Evolutionary conservation across 2,888 invertebrate species (phyloP).

Genomic region (Drymonia ruficornis): DNA sequence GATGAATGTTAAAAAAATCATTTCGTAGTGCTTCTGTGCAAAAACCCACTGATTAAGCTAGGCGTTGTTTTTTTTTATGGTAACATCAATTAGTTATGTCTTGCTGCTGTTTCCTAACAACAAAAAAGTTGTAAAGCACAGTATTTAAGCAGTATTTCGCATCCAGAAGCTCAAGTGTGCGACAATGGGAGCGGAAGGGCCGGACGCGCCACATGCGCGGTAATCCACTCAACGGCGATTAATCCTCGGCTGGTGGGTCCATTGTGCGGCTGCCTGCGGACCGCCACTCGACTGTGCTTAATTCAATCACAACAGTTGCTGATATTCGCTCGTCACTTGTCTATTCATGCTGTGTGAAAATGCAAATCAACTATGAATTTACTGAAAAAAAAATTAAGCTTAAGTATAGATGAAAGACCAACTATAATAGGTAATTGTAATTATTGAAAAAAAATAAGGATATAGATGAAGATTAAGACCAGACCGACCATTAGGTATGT

Average conservation of each 20-base stretch:
- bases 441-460: too few species aligned
- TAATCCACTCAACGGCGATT: conserved; percentile 72
- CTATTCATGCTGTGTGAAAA: conserved; percentile 11
- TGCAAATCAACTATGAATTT: too few species aligned
- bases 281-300: conserved; percentile 48
- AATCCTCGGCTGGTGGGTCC: conserved; percentile 56
- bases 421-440: too few species aligned
- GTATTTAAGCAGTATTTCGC: background rate
- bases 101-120: background rate
- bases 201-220: conserved; percentile 56
- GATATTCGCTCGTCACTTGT: conserved; percentile 24
- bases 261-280: conserved; percentile 34
- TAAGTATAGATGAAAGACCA: too few species aligned
- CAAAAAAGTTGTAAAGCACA: background rate
- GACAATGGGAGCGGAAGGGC: conserved; percentile 37
- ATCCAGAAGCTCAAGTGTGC: conserved; percentile 27
- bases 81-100: too few species aligned
- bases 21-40: too few species aligned
- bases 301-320: conserved; percentile 66
- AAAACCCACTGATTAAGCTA: too few species aligned
- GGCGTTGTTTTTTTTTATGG: too few species aligned
- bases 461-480: too few species aligned
- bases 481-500: too few species aligned
- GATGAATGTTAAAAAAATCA: too few species aligned
- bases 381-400: too few species aligned